phyloP scores from a whole-genome alignment of 2,888 invertebrate species.

The Drosophila parthenogenetica region DNA sequence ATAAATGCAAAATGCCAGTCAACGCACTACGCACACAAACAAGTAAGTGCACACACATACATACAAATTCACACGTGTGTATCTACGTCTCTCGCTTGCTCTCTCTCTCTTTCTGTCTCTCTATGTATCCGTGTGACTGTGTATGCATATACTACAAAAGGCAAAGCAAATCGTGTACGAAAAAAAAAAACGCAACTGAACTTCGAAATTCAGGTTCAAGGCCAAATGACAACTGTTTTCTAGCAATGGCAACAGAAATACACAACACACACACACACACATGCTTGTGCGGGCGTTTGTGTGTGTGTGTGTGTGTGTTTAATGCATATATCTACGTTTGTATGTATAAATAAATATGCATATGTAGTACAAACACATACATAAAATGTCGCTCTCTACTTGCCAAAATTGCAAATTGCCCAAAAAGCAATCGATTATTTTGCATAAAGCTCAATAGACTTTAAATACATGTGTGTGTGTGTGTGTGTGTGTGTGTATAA shows the following conservation, averaged over 20 bases:
- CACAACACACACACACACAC: constrained; percentile 10
- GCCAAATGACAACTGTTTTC: constrained; percentile 68
- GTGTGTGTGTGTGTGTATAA: not conserved
- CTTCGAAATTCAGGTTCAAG: constrained; percentile 72
- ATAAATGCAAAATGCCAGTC: constrained; percentile 40
- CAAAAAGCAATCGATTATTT: constrained; percentile 23
- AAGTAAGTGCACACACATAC: not conserved
- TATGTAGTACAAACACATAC: constrained; percentile 11
- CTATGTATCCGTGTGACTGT: not conserved
- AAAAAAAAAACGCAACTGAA: constrained; percentile 46
- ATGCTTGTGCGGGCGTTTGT: not conserved
- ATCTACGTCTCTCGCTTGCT: too few relatives aligned
- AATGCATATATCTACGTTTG: not conserved
- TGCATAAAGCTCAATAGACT: constrained; percentile 6
- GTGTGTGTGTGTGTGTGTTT: not conserved
- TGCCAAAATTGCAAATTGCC: constrained; percentile 23
- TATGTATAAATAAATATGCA: constrained; percentile 9
- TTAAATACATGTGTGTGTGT: not conserved
- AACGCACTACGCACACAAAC: constrained; percentile 27
- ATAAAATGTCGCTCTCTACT: constrained; percentile 21
- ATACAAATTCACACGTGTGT: constrained; percentile 1
- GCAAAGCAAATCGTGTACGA: constrained; percentile 48
- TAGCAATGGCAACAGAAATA: constrained; percentile 40
- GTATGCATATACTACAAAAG: constrained; percentile 32
- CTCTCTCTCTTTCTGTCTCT: too few relatives aligned